Percentiles rank a stretch among this genome's conserved stretches.
Conservation (phyloP, 2,888 invertebrate species). For the Hypsopygia costalis region DNA sequence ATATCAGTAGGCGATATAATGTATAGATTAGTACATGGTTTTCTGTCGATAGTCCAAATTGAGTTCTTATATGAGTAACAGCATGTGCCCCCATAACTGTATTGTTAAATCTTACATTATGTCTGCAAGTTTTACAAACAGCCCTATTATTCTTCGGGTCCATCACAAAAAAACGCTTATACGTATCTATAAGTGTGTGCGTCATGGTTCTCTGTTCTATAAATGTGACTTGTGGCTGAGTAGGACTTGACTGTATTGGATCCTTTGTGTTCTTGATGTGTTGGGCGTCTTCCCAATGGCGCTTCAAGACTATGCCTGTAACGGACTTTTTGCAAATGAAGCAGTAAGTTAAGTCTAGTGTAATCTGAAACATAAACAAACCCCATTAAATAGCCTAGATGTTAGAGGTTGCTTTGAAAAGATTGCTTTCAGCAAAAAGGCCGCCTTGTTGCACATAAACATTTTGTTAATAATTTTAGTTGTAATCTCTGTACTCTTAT, state of each 20-base stretch:
- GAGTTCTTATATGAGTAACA: too few species aligned
- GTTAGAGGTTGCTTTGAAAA: too few species aligned
- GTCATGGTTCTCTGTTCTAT: not conserved
- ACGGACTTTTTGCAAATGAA: conserved; percentile 41
- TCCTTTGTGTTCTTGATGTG: conserved; percentile 9
- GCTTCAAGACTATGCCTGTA: conserved; percentile 15
- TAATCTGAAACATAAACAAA: conserved; percentile 35
- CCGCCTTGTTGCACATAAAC: too few species aligned
- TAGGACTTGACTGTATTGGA: too few species aligned
- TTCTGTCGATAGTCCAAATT: too few species aligned
- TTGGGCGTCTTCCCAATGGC: conserved; percentile 24
- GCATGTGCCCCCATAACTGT: conserved; percentile 24
- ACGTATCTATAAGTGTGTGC: conserved; percentile 22
- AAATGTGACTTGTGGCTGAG: too few species aligned
- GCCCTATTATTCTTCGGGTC: conserved; percentile 27
- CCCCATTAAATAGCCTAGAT: not conserved
- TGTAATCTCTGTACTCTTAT: too few species aligned
- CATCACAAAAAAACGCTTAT: conserved; percentile 31
- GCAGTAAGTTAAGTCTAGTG: conserved; percentile 37
- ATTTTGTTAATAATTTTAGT: too few species aligned
- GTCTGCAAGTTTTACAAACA: conserved; percentile 38
- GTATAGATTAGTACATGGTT: too few species aligned
- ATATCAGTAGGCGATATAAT: not conserved
- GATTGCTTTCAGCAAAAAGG: too few species aligned
- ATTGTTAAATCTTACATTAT: conserved; percentile 22